Conservation (phyloP, 2,888 invertebrate species). For the Apeira syringaria region DNA sequence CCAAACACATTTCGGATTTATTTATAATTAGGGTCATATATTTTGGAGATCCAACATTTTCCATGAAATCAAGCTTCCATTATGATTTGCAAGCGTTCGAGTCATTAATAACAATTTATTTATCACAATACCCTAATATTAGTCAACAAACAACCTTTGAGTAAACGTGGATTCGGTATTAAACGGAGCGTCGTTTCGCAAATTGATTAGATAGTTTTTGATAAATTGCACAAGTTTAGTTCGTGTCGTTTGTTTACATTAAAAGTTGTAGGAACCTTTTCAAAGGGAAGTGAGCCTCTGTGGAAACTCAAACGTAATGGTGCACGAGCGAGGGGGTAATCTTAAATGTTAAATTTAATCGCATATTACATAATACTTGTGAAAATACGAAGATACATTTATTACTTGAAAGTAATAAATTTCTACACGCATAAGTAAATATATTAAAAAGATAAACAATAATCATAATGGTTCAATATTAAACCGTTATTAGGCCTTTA, state of each 20-base stretch:
- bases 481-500: too few relatives aligned
- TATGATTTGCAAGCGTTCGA: conserved; percentile 68
- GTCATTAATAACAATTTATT: conserved; percentile 83
- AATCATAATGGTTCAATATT: too few relatives aligned
- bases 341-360: background rate
- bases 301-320: conserved; percentile 9
- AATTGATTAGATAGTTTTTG: conserved; percentile 79
- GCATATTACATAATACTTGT: too few relatives aligned
- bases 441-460: too few relatives aligned
- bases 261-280: conserved; percentile 28
- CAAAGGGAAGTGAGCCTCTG: conserved; percentile 17
- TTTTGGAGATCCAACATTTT: conserved; percentile 55
- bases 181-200: conserved; percentile 67
- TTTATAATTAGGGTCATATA: too few relatives aligned
- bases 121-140: conserved; percentile 76
- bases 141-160: conserved; percentile 71
- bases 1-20: too few relatives aligned
- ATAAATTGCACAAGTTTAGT: conserved; percentile 63
- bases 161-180: conserved; percentile 76
- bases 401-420: too few relatives aligned
- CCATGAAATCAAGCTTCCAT: conserved; percentile 64
- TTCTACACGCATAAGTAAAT: too few relatives aligned
- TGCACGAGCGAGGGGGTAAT: conserved; percentile 3
- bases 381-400: too few relatives aligned
- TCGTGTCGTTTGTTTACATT: conserved; percentile 41